phyloP scores from a whole-genome alignment of 92 coral and sea anemone genomes.

The Zoanthus solanderi region DNA sequence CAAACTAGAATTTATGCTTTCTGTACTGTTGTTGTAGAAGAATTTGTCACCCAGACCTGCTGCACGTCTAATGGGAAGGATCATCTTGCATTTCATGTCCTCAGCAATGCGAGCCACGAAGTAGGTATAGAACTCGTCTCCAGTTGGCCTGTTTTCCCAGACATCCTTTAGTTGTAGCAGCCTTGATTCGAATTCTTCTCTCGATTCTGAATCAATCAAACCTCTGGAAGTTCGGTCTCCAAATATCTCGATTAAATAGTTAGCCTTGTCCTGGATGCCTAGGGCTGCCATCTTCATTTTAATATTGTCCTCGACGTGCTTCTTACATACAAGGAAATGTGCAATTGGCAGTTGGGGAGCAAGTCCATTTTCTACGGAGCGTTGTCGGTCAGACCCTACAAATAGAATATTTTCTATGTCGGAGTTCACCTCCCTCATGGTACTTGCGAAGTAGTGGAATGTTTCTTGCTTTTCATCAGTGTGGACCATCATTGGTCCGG shows the following conservation, averaged over 20 bases:
- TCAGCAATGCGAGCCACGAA: slow-evolving; percentile 51
- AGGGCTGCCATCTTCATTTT: slow-evolving; percentile 39
- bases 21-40: slow-evolving; percentile 61
- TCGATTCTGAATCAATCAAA: slow-evolving; percentile 51
- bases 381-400: slow-evolving; percentile 63
- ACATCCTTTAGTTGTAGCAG: slow-evolving; percentile 27
- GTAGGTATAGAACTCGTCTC: slow-evolving; percentile 52
- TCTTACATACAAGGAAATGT: slow-evolving; percentile 66
- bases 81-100: slow-evolving; percentile 69
- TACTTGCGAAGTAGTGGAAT: slow-evolving; percentile 46
- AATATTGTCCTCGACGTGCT: slow-evolving; percentile 59
- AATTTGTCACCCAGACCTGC: slow-evolving; percentile 58
- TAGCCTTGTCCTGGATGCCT: slow-evolving; percentile 12
- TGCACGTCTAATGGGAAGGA: slow-evolving; percentile 45
- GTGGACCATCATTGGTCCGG: slow-evolving; percentile 64
- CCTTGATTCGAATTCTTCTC: slow-evolving; percentile 56
- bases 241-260: slow-evolving; percentile 50
- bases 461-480: slow-evolving; percentile 45
- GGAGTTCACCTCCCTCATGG: slow-evolving; percentile 42
- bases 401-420: slow-evolving; percentile 48
- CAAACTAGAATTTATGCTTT: slow-evolving; percentile 14
- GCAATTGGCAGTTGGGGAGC: slow-evolving; percentile 53
- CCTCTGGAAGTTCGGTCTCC: slow-evolving; percentile 54
- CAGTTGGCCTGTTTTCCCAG: slow-evolving; percentile 48
- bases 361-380: slow-evolving; percentile 55